Evolutionary conservation across 1,140 invertebrate genomes (phyloP).

Genomic region (Orius insidiosus): DNA sequence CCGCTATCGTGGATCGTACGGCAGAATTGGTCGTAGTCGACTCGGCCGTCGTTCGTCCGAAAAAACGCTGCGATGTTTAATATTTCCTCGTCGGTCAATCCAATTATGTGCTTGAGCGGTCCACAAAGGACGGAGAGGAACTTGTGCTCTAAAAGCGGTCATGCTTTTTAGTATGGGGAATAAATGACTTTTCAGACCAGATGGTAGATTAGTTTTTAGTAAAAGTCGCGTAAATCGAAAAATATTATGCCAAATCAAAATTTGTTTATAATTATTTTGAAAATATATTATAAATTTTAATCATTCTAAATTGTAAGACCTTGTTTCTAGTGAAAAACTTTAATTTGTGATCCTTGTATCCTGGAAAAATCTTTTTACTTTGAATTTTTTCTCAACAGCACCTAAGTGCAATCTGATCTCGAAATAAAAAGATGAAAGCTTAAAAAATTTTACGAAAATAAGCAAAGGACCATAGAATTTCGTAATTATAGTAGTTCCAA

Average conservation of each 20-base stretch:
- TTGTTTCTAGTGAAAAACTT: too few species aligned
- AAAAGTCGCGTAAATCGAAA: not conserved
- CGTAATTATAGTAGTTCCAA: too few species aligned
- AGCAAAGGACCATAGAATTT: too few species aligned
- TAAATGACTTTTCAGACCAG: too few species aligned
- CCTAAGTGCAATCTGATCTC: not conserved
- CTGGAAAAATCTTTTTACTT: not conserved
- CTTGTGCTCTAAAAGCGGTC: slow-evolving; percentile 38
- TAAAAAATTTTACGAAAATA: too few species aligned
- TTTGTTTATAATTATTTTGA: too few species aligned
- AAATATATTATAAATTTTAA: too few species aligned
- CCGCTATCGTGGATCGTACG: slow-evolving; percentile 41
- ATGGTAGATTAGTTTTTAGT: not conserved
- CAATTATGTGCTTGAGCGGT: slow-evolving; percentile 38
- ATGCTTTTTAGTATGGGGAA: too few species aligned
- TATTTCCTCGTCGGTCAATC: slow-evolving; percentile 46
- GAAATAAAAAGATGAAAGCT: not conserved
- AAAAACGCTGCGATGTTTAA: slow-evolving; percentile 51
- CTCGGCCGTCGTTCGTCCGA: slow-evolving; percentile 46
- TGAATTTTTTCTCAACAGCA: not conserved
- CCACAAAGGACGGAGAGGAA: slow-evolving; percentile 47
- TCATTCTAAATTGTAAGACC: too few species aligned
- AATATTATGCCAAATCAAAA: too few species aligned
- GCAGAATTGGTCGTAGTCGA: slow-evolving; percentile 51
- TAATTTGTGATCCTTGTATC: too few species aligned